These are phyloP conservation scores for Deilephila elpenor DNA, from an alignment of 2,888 invertebrate genomes.

Conservation along the genomic window DNA sequence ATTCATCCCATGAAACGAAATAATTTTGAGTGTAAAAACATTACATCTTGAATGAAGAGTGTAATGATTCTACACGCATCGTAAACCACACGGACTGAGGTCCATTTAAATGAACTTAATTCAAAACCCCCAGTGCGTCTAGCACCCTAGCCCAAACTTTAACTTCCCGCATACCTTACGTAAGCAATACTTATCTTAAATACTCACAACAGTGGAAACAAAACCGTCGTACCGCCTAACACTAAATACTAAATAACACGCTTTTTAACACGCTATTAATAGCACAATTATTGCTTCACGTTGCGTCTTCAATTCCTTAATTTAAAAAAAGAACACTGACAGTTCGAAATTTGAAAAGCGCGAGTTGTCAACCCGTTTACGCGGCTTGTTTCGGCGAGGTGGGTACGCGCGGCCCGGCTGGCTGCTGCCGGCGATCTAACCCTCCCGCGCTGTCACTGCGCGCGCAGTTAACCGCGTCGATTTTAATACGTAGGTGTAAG, in stretches of 20 bases:
- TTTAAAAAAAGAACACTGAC: conserved; percentile 57
- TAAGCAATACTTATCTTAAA: conserved; percentile 72
- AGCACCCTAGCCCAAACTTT: conserved; percentile 42
- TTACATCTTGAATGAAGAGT: no score
- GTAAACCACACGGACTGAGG: no score
- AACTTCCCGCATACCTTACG: conserved; percentile 70
- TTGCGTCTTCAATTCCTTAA: conserved; percentile 60
- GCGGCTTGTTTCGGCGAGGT: conserved; percentile 68
- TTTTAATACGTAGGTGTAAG: conserved; percentile 80
- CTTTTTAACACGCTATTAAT: conserved; percentile 35
- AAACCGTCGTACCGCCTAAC: conserved; percentile 66
- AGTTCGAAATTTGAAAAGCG: conserved; percentile 60
- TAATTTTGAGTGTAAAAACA: no score
- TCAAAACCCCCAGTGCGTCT: background rate
- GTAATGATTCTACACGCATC: no score
- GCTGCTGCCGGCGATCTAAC: conserved; percentile 80
- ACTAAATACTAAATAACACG: conserved; percentile 71
- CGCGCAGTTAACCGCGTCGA: conserved; percentile 75
- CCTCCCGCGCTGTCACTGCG: conserved; percentile 64
- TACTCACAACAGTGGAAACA: conserved; percentile 64
- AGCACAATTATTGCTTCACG: conserved; percentile 67
- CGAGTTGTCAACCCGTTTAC: conserved; percentile 68
- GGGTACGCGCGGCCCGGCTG: conserved; percentile 80
- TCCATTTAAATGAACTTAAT: conserved; percentile 20
- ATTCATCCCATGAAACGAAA: no score